Percentiles rank a stretch among this genome's conserved stretches.
phyloP scores from a whole-genome alignment of 2,113 vertebrate genomes.

The Coregonus clupeaformis region DNA sequence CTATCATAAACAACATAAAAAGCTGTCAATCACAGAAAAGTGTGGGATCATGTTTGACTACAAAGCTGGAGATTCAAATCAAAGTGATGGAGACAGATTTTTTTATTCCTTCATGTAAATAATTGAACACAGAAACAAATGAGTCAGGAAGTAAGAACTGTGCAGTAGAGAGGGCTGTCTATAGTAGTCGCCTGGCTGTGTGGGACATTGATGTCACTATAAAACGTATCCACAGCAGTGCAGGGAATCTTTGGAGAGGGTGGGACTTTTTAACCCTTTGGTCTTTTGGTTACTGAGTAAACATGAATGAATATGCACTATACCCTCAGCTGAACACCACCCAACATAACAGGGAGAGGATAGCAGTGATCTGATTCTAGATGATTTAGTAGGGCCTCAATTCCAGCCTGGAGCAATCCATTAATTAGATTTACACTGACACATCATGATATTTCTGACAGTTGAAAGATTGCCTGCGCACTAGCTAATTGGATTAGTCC shows the following conservation, averaged over 20 bases:
- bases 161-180: slow-evolving; percentile 52
- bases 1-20: slow-evolving; percentile 32
- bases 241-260: slow-evolving; percentile 52
- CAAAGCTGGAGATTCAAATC: slow-evolving; percentile 36
- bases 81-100: slow-evolving; percentile 51
- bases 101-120: slow-evolving; percentile 69
- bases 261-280: slow-evolving; percentile 59
- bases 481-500: slow-evolving; percentile 59
- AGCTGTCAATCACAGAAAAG: slow-evolving; percentile 36
- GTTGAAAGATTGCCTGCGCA: slow-evolving; percentile 59
- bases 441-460: slow-evolving; percentile 64
- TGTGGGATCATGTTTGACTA: slow-evolving; percentile 47
- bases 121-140: slow-evolving; percentile 38
- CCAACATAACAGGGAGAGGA: slow-evolving; percentile 40
- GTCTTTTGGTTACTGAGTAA: slow-evolving; percentile 46
- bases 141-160: slow-evolving; percentile 55
- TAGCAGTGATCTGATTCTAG: slow-evolving; percentile 17
- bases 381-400: slow-evolving; percentile 57
- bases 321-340: slow-evolving; percentile 41
- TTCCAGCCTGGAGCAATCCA: slow-evolving; percentile 47
- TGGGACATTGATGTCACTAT: slow-evolving; percentile 76
- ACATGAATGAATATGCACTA: slow-evolving; percentile 55
- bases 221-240: slow-evolving; percentile 70
- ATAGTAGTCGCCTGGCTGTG: slow-evolving; percentile 55
- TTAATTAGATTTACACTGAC: slow-evolving; percentile 61